Conservation (phyloP, 2,888 invertebrate genomes). For the Rhingia campestris region DNA sequence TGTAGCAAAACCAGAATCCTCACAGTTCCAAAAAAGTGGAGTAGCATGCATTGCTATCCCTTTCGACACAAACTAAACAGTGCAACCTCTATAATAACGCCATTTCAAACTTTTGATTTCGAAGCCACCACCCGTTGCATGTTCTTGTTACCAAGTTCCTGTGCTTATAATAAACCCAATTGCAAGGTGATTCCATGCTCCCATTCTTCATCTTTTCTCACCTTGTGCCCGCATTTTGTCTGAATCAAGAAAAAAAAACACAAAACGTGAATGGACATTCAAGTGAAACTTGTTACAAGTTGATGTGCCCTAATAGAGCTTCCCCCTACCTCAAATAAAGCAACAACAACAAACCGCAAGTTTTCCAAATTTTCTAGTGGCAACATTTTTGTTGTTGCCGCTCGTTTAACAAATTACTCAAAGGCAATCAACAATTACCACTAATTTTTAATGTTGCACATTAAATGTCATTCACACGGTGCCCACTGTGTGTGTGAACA, state of each 20-base stretch:
- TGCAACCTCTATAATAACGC: no score
- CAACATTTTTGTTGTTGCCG: background rate
- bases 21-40: no score
- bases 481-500: background rate
- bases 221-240: constrained; percentile 33
- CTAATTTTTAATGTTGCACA: constrained; percentile 33
- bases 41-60: no score
- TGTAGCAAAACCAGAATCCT: no score
- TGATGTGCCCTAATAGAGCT: no score
- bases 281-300: constrained; percentile 19
- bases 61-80: no score
- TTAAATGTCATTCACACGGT: constrained; percentile 41
- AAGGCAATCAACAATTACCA: constrained; percentile 30
- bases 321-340: background rate
- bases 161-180: no score
- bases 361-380: constrained; percentile 17
- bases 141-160: no score
- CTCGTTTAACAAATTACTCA: constrained; percentile 22
- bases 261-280: background rate
- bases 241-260: background rate
- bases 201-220: constrained; percentile 3
- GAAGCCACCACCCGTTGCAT: no score
- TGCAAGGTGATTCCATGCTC: no score
- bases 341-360: background rate
- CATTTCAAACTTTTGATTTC: no score